These are phyloP conservation scores for Coracias cyanogaster DNA, from an alignment of 2,797 vertebrate species.

Conservation along the genomic window DNA sequence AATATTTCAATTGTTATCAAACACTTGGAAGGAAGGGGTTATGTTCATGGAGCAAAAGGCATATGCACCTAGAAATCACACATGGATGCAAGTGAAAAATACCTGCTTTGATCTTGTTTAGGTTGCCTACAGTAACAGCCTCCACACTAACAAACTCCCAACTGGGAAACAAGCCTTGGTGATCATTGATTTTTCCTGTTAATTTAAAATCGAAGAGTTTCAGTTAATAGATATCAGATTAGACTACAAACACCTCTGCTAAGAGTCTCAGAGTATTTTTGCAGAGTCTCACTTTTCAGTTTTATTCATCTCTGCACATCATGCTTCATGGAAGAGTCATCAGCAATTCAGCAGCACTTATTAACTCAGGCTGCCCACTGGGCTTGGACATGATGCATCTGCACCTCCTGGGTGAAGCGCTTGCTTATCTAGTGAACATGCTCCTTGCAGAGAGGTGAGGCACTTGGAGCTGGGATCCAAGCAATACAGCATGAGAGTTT, in stretches of 20 bases:
- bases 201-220: not conserved
- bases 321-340: not conserved
- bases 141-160: not conserved
- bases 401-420: not conserved
- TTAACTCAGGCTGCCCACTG: not conserved
- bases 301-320: not conserved
- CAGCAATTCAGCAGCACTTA: not conserved
- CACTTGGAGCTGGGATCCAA: not conserved
- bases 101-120: not conserved
- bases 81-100: not conserved
- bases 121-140: not conserved
- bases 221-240: not conserved
- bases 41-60: not conserved
- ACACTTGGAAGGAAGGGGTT: not conserved
- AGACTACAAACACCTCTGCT: not conserved
- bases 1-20: not conserved
- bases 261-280: not conserved
- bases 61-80: not conserved
- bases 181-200: not conserved
- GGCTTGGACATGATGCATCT: fast-evolving
- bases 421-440: not conserved
- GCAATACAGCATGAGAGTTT: not conserved
- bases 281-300: not conserved
- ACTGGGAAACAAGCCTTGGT: not conserved
- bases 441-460: not conserved